Evolutionary conservation across 2,113 vertebrate species (phyloP).

Genomic region (Salvelinus alpinus): DNA sequence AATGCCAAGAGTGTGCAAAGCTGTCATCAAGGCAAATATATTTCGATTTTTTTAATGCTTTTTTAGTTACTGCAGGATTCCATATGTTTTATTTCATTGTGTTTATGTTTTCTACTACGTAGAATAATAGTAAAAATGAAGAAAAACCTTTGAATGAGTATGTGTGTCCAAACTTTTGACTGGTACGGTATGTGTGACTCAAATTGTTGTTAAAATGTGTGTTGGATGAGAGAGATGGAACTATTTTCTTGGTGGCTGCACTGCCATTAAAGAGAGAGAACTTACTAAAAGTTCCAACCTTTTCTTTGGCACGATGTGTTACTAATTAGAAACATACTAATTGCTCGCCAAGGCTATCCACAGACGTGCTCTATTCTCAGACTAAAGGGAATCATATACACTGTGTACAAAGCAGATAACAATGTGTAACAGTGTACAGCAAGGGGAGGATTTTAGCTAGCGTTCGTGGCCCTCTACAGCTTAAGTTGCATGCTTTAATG

Average conservation of each 20-base stretch:
- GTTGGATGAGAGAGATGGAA: background rate
- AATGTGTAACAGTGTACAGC: background rate
- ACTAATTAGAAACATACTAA: conserved; percentile 25
- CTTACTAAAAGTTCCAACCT: conserved; percentile 9
- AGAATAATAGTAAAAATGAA: no score
- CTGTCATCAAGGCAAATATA: no score
- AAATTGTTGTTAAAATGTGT: background rate
- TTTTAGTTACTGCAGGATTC: no score
- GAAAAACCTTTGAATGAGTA: no score
- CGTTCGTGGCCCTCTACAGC: background rate
- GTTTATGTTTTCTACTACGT: no score
- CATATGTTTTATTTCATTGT: no score
- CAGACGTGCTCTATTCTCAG: no score
- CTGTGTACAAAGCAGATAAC: background rate
- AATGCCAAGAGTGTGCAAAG: no score
- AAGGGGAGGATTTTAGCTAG: background rate
- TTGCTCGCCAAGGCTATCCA: conserved; percentile 19
- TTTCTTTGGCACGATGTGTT: conserved; percentile 15
- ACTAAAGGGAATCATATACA: background rate
- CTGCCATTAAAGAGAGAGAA: conserved; percentile 21
- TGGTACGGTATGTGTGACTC: background rate
- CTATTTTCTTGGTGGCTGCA: conserved; percentile 1
- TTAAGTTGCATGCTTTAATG: background rate
- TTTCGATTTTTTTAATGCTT: no score
- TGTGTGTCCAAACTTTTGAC: no score